Evolutionary conservation across 2,888 invertebrate genomes (phyloP).

Genomic region (Acrobasis consociella): DNA sequence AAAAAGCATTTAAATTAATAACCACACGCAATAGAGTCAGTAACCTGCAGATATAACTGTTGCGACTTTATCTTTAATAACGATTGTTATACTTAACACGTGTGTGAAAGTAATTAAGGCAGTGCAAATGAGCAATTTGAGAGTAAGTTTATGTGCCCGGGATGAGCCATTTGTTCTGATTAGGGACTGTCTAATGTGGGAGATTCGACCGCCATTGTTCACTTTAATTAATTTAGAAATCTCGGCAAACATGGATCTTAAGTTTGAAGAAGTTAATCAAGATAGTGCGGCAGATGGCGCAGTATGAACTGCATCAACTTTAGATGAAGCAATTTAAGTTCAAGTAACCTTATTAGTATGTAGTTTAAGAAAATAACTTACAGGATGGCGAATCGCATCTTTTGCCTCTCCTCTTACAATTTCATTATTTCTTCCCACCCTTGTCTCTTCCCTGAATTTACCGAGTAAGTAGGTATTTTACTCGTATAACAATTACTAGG

Average conservation of each 20-base stretch:
- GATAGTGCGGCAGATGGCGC: neutral
- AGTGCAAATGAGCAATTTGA: constrained; percentile 34
- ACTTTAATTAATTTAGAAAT: constrained; percentile 23
- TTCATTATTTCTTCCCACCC: no score
- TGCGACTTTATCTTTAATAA: constrained; percentile 33
- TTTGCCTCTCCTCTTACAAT: no score
- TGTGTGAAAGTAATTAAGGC: constrained; percentile 43
- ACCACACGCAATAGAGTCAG: constrained; percentile 24
- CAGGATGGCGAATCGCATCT: no score
- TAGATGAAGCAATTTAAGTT: neutral
- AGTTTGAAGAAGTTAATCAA: constrained; percentile 3
- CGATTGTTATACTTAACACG: constrained; percentile 37
- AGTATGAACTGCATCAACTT: neutral
- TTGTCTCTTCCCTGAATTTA: no score
- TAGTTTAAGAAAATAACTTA: no score
- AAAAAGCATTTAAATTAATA: constrained; percentile 26
- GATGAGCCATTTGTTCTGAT: constrained; percentile 26
- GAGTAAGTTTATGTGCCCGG: constrained; percentile 33
- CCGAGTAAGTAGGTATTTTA: no score
- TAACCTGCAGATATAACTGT: constrained; percentile 34
- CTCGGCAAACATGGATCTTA: neutral
- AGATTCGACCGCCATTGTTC: constrained; percentile 19
- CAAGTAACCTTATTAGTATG: neutral
- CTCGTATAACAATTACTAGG: no score
- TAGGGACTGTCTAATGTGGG: constrained; percentile 27